Conservation (phyloP, 2,113 vertebrate genomes). For the Callipepla squamata region DNA sequence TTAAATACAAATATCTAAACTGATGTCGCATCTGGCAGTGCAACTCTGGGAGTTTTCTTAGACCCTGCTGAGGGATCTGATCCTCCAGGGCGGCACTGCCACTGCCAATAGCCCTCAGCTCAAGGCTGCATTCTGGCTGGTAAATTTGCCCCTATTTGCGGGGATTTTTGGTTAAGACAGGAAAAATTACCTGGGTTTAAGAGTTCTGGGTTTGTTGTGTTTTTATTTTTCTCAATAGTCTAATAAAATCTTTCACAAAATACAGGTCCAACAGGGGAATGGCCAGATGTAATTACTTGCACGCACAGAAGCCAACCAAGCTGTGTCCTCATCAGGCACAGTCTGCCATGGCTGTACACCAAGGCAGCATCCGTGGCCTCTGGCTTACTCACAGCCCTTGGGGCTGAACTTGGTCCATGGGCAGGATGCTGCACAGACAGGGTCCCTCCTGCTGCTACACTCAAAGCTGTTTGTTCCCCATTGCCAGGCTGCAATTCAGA, state of each 20-base stretch:
- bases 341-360: not conserved
- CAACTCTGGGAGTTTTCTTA: fast-evolving
- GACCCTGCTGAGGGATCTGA: not conserved
- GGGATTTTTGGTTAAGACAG: not conserved
- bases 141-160: not conserved
- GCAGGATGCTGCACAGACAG: not conserved
- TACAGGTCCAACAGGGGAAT: not conserved
- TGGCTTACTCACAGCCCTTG: not conserved
- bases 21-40: not conserved
- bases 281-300: not conserved
- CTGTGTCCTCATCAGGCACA: not conserved
- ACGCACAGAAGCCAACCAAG: fast-evolving
- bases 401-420: not conserved
- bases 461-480: not conserved
- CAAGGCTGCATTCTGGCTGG: not conserved
- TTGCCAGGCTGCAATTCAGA: not conserved
- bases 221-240: not conserved
- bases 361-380: fast-evolving
- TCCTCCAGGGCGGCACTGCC: not conserved
- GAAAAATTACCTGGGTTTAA: not conserved
- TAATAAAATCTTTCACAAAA: not conserved
- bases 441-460: fast-evolving
- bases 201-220: not conserved
- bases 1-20: not conserved
- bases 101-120: not conserved